Base-by-base conservation (phyloP, 1,140 invertebrate genomes). In the Planococcus citri region DNA sequence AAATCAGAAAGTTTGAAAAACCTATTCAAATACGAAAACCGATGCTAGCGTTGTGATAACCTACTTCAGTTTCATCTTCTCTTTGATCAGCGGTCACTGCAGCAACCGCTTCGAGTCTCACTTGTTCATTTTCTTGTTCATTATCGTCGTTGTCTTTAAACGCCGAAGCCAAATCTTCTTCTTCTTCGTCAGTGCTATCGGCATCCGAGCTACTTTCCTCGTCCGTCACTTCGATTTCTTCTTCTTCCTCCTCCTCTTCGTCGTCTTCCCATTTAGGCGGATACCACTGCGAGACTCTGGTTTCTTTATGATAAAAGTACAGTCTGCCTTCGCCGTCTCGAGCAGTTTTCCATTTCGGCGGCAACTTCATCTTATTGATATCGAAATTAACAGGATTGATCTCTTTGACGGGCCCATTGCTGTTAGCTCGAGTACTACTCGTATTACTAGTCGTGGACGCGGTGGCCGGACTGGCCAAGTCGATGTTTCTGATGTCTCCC, bases 251-350 rank as follows among this genome's bases (percentile, higher is more conserved):
- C 24, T 64, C 60, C 9, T 24, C 22, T 10, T 24, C 22, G 4
- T 24, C 14, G 2, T 64, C 60, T 70, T 81, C 79, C 12, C 79
- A 81, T 6, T 82, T 81, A 0, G 94, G 94, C 27, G 91, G 90
- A 71, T 89, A 81, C 94, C 94, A 97, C 76, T 95, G 93, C 1
- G 91, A 86, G 74, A 89, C 82, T 70, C 91, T 84, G 27, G 89
- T 85, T 73, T 88, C 88, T 0, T 88, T 80, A 78, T 97, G 92
- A 78, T 95, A 97, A 80, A 95, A 98, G 77, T 96, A 98, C 0
- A 86, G 83, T 71, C 91, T 81, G 9, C 60, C 60, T 17, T 64
- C 60, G 25, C 3, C 22, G 24, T 64, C 60, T 9, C 60, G 20
- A 25, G 60, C 60, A 4, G 60, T 27, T 64, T 64, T 64, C 60